Percentiles rank a stretch among this genome's conserved stretches.
Conservation (phyloP, 2,888 invertebrate species). For the Liopterus haemorrhoidalis region DNA sequence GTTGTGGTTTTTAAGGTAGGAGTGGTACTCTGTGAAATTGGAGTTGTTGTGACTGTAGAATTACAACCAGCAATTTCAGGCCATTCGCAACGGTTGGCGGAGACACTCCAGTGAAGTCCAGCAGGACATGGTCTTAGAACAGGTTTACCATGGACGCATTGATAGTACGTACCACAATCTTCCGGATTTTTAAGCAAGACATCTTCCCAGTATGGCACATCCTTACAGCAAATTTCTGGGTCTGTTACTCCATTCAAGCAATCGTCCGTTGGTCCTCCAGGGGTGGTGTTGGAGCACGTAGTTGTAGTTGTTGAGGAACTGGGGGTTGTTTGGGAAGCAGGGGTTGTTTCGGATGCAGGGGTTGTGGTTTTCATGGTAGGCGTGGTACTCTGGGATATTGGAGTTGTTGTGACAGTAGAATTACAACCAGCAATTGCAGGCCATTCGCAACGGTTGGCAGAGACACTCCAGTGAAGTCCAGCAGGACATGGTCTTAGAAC, state of each 20-base stretch:
- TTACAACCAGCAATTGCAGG: constrained; percentile 13
- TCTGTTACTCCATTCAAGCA: constrained; percentile 10
- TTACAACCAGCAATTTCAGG: constrained; percentile 17
- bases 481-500: constrained; percentile 19
- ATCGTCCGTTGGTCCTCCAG: constrained; percentile 1
- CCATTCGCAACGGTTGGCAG: constrained; percentile 16
- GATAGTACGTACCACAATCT: constrained; percentile 23
- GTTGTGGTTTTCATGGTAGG: too few relatives aligned
- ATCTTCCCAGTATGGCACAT: constrained; percentile 10
- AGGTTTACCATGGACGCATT: constrained; percentile 22
- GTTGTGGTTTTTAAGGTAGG: too few relatives aligned
- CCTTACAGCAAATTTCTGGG: constrained; percentile 8
- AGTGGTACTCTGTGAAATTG: too few relatives aligned
- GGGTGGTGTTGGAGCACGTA: too few relatives aligned
- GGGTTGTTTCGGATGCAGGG: too few relatives aligned
- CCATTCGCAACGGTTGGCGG: constrained; percentile 17
- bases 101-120: constrained; percentile 17
- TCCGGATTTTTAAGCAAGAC: too few relatives aligned
- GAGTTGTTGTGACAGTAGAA: too few relatives aligned
- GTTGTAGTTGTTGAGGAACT: too few relatives aligned
- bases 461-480: constrained; percentile 22
- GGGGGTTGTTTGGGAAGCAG: too few relatives aligned
- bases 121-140: constrained; percentile 11
- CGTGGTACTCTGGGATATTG: too few relatives aligned
- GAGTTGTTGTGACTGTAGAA: too few relatives aligned